Evolutionary conservation across 2,888 invertebrate genomes (phyloP), one percentile per base, ranked within the genome.

Genomic region (Sicus ferrugineus): DNA sequence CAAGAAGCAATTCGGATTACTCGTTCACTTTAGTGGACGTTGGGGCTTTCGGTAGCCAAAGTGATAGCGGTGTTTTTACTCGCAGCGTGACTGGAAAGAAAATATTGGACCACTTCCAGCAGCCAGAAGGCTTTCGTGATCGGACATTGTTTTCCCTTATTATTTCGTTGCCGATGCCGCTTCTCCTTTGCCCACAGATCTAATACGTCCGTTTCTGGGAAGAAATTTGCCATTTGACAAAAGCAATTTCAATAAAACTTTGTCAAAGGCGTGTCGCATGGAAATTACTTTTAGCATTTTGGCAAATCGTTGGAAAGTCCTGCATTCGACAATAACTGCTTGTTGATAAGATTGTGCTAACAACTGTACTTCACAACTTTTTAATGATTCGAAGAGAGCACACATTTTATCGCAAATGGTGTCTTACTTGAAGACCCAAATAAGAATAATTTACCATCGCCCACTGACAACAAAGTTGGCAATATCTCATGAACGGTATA

Each of bases 131-230:
- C 7, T 42, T 14, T 14, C 23, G 5, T 19, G 28, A 4, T 6
- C 46, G 14, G 7, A 46, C 16, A 19, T 21, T 16, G 26, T 30
- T 14, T 59, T 65, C 9, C 68, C 68, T 1, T 38, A 58, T 65
- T 68, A 64, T 52, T 42, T 62, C 46, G 26, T 62, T 26, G 62
- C 46, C 4, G 62, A 62, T 26, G n/a, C 9, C 42, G 62, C 46
- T 7, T 62, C 46, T 11, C 46, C 62, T 26, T 23, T 42, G 23
- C 26, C 3, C 2, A 16, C 5, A 23, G 23, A 42, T 42, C 4
- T 62, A n/a, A 62, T 62, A 46, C 62, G 62, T 4, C 48, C 63
- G 4, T 63, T 23, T n/a, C 28, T 48, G 3, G 63, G 63, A 16
- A 46, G 48, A 46, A 48, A 26, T 28, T 48, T 63, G 48, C 26